Conservation (phyloP, 2,797 vertebrate species). For the Tokudaia tokunoshimensis region DNA sequence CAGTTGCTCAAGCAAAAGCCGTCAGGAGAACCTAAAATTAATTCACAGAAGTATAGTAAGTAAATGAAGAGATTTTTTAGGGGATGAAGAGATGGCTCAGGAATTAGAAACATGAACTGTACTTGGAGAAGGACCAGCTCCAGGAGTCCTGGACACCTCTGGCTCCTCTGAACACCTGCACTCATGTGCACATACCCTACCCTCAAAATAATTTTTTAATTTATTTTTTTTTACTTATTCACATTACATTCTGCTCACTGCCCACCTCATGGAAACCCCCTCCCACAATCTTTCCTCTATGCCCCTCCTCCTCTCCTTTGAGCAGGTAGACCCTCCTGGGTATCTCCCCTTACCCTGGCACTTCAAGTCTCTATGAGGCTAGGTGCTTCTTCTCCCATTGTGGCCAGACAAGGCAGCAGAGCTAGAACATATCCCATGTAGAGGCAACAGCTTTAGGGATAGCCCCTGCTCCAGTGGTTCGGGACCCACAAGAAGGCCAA, state of each 20-base stretch:
- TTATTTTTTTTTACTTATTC: not conserved
- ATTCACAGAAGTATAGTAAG: not conserved
- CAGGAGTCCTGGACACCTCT: not conserved
- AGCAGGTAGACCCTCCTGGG: not conserved
- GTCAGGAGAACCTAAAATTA: not conserved
- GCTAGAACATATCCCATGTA: not conserved
- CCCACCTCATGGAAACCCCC: not conserved
- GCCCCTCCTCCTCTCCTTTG: not conserved
- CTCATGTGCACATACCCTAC: not conserved
- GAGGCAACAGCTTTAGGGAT: not conserved
- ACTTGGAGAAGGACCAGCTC: not conserved
- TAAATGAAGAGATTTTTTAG: not conserved
- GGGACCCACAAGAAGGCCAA: not conserved
- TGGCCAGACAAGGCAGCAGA: not conserved
- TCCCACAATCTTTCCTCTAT: not conserved
- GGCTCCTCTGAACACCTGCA: not conserved
- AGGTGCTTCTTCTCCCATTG: not conserved
- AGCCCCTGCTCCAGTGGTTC: not conserved
- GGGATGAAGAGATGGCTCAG: not conserved
- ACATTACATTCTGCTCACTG: not conserved
- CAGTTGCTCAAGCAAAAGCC: not conserved
- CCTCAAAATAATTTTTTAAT: not conserved
- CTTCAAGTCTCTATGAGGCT: not conserved
- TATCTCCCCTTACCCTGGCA: not conserved
- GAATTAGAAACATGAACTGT: not conserved